A percentile compares a stretch with the other conserved stretches of the same genome.
Conservation (phyloP, 2,888 invertebrate genomes). For the Anthrax anthrax region DNA sequence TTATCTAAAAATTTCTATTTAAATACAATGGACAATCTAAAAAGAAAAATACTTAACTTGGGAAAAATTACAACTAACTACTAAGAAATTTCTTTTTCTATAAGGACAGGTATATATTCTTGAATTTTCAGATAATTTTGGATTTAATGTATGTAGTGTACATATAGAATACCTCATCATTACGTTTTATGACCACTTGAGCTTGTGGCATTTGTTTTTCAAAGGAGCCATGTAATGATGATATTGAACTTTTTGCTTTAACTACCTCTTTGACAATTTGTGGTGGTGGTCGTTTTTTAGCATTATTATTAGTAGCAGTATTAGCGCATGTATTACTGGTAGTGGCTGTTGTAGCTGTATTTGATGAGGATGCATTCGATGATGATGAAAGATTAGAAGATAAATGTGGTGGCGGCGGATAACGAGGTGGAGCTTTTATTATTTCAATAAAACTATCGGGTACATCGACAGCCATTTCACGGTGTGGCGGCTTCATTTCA, state of each 20-base stretch:
- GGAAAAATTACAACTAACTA: too few species aligned
- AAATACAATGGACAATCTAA: too few species aligned
- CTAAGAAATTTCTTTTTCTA: too few species aligned
- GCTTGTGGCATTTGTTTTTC: constrained; percentile 20
- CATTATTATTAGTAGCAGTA: constrained; percentile 14
- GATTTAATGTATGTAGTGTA: too few species aligned
- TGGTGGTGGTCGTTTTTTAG: constrained; percentile 14
- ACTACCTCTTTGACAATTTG: constrained; percentile 19
- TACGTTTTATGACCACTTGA: constrained; percentile 21
- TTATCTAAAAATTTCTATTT: too few species aligned
- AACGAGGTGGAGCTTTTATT: constrained; percentile 58
- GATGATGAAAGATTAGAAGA: constrained; percentile 26
- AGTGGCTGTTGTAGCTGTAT: constrained; percentile 23
- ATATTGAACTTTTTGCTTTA: constrained; percentile 20
- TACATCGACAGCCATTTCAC: constrained; percentile 74
- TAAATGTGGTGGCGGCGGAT: constrained; percentile 41
- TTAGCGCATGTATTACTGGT: constrained; percentile 13
- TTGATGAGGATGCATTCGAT: constrained; percentile 23
- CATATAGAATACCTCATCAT: constrained; percentile 22
- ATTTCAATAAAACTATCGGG: constrained; percentile 76
- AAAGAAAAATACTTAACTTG: too few species aligned
- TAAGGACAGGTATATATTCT: too few species aligned
- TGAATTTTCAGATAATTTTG: too few species aligned
- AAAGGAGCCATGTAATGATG: constrained; percentile 18
- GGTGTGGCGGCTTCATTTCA: constrained; percentile 21